Conservation (phyloP, 2,797 vertebrate genomes). For the Taeniopygia guttata region DNA sequence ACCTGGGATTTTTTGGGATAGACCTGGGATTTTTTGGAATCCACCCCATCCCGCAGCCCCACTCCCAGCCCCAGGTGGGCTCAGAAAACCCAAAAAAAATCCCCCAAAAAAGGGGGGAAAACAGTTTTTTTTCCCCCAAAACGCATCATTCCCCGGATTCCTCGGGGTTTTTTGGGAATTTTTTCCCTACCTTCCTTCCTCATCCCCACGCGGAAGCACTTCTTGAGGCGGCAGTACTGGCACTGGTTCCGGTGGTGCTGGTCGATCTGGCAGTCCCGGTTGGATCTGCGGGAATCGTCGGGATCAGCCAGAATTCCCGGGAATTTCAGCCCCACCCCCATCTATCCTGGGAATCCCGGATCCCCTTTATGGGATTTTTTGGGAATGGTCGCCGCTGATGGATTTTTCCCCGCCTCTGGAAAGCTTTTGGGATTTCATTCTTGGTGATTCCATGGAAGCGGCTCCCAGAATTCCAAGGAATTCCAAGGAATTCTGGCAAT, state of each 20-base stretch:
- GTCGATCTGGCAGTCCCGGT: slow-evolving; percentile 78
- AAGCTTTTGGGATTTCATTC: background rate
- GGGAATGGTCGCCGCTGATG: background rate
- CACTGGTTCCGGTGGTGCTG: slow-evolving; percentile 98
- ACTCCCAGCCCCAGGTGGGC: background rate
- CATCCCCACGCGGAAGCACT: slow-evolving; percentile 99
- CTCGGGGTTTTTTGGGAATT: background rate
- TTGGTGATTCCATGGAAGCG: background rate
- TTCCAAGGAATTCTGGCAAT: background rate
- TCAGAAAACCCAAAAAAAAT: background rate
- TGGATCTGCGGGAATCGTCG: fast-evolving
- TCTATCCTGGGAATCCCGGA: background rate
- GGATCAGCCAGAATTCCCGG: background rate
- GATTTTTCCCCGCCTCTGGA: background rate
- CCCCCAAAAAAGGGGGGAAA: background rate
- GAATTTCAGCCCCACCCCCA: background rate
- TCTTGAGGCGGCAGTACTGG: slow-evolving; percentile 99
- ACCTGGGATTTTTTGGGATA: too few relatives aligned
- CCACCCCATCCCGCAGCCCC: background rate
- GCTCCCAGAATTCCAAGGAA: background rate
- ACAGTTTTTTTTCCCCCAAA: fast-evolving
- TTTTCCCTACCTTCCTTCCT: slow-evolving; percentile 88
- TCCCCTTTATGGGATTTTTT: background rate
- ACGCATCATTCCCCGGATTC: fast-evolving
- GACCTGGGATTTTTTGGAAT: too few relatives aligned